Evolutionary conservation across 2,888 invertebrate genomes (phyloP).

Genomic region (Andrena flavipes): DNA sequence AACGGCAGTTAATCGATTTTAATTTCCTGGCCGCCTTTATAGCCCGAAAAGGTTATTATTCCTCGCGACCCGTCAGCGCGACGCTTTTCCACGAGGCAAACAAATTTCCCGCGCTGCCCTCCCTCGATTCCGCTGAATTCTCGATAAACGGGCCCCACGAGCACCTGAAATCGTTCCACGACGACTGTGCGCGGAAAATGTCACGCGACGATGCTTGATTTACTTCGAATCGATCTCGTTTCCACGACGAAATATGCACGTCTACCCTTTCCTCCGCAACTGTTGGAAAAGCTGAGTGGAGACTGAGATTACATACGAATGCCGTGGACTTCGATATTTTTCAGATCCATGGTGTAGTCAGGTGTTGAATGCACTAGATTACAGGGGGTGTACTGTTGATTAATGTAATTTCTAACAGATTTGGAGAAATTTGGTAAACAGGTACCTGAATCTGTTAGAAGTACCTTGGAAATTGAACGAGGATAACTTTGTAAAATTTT

Average conservation of each 20-base stretch:
- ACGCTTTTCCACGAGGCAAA: constrained; percentile 25
- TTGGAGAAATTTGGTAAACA: no score
- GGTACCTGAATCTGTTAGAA: background rate
- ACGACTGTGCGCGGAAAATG: background rate
- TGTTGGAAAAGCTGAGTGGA: constrained; percentile 7
- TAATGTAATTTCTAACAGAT: no score
- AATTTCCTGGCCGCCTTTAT: constrained; percentile 77
- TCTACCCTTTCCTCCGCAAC: background rate
- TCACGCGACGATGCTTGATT: background rate
- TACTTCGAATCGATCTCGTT: constrained; percentile 8
- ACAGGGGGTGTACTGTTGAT: no score
- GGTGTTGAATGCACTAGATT: background rate
- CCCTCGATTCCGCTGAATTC: constrained; percentile 12
- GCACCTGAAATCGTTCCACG: constrained; percentile 7
- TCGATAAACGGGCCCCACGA: constrained; percentile 1
- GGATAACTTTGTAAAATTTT: no score
- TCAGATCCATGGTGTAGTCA: background rate
- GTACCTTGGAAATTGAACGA: background rate
- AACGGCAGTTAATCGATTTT: constrained; percentile 79
- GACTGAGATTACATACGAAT: background rate
- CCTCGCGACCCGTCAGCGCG: constrained; percentile 36
- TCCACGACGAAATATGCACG: constrained; percentile 11
- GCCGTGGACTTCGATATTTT: background rate
- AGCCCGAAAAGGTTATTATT: constrained; percentile 60
- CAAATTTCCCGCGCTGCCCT: constrained; percentile 29